Evolutionary conservation across 2,797 vertebrate species (phyloP), one percentile per base, ranked within the genome.

Genomic region (Bovichtus diacanthus): DNA sequence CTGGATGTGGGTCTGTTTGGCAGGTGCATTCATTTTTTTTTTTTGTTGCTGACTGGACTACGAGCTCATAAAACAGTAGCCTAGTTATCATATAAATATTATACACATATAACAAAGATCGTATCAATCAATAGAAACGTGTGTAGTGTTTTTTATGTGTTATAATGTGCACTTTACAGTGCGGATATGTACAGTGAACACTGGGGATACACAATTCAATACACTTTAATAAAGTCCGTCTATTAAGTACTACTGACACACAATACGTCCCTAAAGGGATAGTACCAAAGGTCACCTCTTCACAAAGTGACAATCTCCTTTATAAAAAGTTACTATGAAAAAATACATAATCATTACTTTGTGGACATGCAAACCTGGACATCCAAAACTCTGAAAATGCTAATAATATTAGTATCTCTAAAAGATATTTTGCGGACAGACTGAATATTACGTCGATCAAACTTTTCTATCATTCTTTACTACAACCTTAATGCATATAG

Each of bases 11-110:
- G 50, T 84, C 74, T 79, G 54, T 76, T 73, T 49, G 77, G 76
- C 86, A 92, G 85, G 86, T 90, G 89, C 64, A 85, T 54, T 77
- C 1, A 58, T 76, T 80, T 80, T 36, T 76, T 34, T 21, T n/a
- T n/a, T n/a, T n/a, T n/a, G n/a, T 34, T 34, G 47, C 71, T 81
- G 47, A 82, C 77, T 72, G 63, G 60, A 66, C 53, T 47, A 70
- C 36, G 51, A 61, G 29, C 29, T 59, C 12, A 46, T 69, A 70
- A 18, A 19, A 71, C 55, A 68, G 2, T 59, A 34, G 21, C 62
- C 50, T 8, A 69, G 3, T 16, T 36, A 49, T 58, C n/a, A 44
- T n/a, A 50, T 6, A 6, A 3, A 53, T 10, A 55, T 11, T 11
- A 50, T 5, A 39, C 2, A 53, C 9, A 56, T 31, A 43, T 54